Conservation (phyloP, 2,888 invertebrate genomes). For the Saturnia pavonia region DNA sequence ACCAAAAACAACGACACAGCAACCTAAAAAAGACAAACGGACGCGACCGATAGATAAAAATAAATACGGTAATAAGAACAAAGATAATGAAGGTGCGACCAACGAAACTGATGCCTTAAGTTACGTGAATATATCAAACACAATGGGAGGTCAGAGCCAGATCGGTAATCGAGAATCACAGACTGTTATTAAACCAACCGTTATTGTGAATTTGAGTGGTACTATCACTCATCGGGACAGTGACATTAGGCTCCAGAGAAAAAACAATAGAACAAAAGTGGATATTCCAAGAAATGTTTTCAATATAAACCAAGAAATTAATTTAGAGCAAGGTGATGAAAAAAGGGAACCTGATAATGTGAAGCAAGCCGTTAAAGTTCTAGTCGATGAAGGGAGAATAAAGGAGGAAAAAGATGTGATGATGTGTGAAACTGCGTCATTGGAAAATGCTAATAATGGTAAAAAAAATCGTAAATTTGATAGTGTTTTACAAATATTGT, state of each 20-base stretch:
- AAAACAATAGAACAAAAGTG: constrained; percentile 44
- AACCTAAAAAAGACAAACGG: constrained; percentile 48
- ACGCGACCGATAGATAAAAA: constrained; percentile 38
- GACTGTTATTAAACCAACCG: constrained; percentile 74
- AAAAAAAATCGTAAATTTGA: constrained; percentile 47
- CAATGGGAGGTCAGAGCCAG: constrained; percentile 72
- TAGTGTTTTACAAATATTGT: constrained; percentile 62
- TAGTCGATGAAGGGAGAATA: not conserved
- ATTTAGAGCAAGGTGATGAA: constrained; percentile 50
- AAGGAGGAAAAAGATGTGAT: constrained; percentile 49
- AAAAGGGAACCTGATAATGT: constrained; percentile 40
- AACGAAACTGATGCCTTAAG: constrained; percentile 33
- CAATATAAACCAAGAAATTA: constrained; percentile 75
- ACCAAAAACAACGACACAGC: constrained; percentile 48
- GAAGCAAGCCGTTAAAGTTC: constrained; percentile 35
- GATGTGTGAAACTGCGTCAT: constrained; percentile 60
- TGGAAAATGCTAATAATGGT: constrained; percentile 40
- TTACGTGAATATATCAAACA: constrained; percentile 54
- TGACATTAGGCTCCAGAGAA: constrained; percentile 62
- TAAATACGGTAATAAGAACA: constrained; percentile 43
- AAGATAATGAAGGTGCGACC: constrained; percentile 25
- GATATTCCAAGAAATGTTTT: constrained; percentile 62
- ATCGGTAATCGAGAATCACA: constrained; percentile 75
- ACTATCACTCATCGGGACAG: constrained; percentile 66
- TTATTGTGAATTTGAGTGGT: constrained; percentile 73